A percentile compares a stretch with the other conserved stretches of the same genome.
Evolutionary conservation across 1,140 invertebrate genomes (phyloP).

Genomic region (Zophobas atratus): DNA sequence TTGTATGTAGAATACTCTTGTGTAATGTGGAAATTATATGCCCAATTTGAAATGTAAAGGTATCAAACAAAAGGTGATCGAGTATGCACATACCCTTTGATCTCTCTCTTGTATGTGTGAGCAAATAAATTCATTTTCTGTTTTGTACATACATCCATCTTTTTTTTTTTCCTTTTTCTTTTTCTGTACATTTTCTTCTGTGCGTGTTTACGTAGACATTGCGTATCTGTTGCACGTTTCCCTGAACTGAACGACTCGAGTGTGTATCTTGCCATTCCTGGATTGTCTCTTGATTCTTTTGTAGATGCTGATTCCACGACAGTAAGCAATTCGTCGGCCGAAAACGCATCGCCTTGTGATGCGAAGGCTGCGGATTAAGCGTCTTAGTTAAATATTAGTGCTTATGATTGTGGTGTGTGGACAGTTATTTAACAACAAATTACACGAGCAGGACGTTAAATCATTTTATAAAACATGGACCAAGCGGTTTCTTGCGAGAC

Average conservation of each 20-base stretch:
- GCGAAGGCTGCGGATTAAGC: slow-evolving; percentile 22
- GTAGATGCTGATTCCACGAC: slow-evolving; percentile 45
- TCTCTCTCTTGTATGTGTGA: slow-evolving; percentile 34
- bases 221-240: slow-evolving; percentile 23
- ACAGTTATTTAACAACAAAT: slow-evolving; percentile 43
- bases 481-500: slow-evolving; percentile 47
- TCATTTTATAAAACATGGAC: slow-evolving; percentile 47
- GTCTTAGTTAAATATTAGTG: slow-evolving; percentile 33
- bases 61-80: slow-evolving; percentile 6
- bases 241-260: neutral
- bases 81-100: slow-evolving; percentile 9
- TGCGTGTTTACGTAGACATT: slow-evolving; percentile 16
- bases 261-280: slow-evolving; percentile 37
- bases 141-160: slow-evolving; percentile 10
- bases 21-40: slow-evolving; percentile 15
- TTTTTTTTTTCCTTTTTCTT: slow-evolving; percentile 12
- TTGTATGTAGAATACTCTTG: slow-evolving; percentile 33
- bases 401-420: slow-evolving; percentile 44
- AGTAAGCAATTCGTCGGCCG: slow-evolving; percentile 27
- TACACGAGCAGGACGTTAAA: slow-evolving; percentile 19
- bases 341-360: slow-evolving; percentile 34
- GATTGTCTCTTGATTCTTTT: slow-evolving; percentile 43
- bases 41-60: neutral
- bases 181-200: neutral
- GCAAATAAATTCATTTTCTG: slow-evolving; percentile 22